Evolutionary conservation across 2,113 vertebrate species (phyloP), one percentile per base, ranked within the genome.

Genomic region (Ginglymostoma cirratum): DNA sequence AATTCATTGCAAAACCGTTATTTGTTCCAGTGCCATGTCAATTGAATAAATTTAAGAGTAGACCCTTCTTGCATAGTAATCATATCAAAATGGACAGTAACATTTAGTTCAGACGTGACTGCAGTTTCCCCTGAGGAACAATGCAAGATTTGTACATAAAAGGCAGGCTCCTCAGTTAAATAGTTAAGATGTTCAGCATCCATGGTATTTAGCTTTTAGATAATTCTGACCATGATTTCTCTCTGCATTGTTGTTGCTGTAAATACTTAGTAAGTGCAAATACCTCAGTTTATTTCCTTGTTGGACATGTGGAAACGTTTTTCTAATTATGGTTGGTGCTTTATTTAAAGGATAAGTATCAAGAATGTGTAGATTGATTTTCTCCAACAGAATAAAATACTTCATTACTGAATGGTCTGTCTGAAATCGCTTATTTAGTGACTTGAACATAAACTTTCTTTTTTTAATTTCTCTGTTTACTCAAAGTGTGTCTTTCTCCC

Each of bases 201-300:
- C 27, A 2, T 34, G 34, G 30, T 76, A 12, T 76, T 34, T 76
- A 76, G 12, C 72, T n/a, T 38, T 42, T 83, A 83, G 17, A 83
- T 42, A 0, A 19, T 83, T 83, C 78, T 38, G 78, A 83, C 78
- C 15, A 83, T 42, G 78, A 17, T 19, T 34, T 45, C 2, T 14
- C 27, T 61, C 34, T 3, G 27, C 5, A 0, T 19, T 34, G 23
- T 23, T 83, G 38, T 83, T 23, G 17, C 61, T 93, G 89, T 93
- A 93, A 92, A 93, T 93, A 93, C 23, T 93, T 93, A 83, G 80
- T 19, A 66, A 66, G 89, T 66, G 89, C 48, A 89, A 61, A 52
- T 61, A 34, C 17, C 55, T 86, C n/a, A 34, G 55, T 92, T 55
- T 92, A 10, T 65, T 65, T 65, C 30, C 87, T 12, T n/a, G 55